phyloP scores from a whole-genome alignment of 2,888 invertebrate species.

The Lissocephala sabroskyi region DNA sequence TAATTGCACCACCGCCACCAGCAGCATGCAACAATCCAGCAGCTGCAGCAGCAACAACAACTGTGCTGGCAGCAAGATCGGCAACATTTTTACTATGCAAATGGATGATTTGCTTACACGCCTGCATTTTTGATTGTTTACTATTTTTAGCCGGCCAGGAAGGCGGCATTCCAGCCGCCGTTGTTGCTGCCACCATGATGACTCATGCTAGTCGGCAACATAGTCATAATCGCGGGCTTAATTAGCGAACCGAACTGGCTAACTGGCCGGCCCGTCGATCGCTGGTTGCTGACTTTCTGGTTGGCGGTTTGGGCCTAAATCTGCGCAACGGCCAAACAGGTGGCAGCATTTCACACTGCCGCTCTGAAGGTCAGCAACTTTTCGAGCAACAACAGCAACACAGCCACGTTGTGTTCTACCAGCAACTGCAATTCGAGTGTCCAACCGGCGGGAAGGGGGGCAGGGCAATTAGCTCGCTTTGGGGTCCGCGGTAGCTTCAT shows the following conservation, averaged over 20 bases:
- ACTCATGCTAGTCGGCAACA: constrained; percentile 17
- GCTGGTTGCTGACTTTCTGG: too few relatives aligned
- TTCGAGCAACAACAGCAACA: constrained; percentile 20
- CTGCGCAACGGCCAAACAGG: constrained; percentile 43
- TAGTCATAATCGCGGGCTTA: constrained; percentile 51
- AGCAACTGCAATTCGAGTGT: constrained; percentile 14
- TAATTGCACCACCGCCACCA: constrained; percentile 39
- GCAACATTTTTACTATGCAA: constrained; percentile 43
- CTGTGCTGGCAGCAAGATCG: constrained; percentile 12
- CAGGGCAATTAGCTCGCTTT: too few relatives aligned
- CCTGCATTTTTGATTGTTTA: constrained; percentile 64
- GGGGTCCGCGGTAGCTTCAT: too few relatives aligned
- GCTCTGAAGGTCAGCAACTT: constrained; percentile 55
- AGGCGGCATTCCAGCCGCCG: constrained; percentile 41
- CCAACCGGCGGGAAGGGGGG: too few relatives aligned
- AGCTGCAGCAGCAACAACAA: constrained; percentile 17
- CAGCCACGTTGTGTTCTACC: not conserved
- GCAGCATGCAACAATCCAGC: constrained; percentile 12
- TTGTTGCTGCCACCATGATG: constrained; percentile 11
- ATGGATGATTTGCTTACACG: constrained; percentile 58
- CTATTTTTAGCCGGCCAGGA: constrained; percentile 51
- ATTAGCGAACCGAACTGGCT: constrained; percentile 49
- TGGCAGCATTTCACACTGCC: constrained; percentile 25
- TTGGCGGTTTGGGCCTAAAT: constrained; percentile 18
- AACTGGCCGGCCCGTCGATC: constrained; percentile 1